phyloP scores from a whole-genome alignment of 2,888 invertebrate genomes.

The Monochamus alternatus region DNA sequence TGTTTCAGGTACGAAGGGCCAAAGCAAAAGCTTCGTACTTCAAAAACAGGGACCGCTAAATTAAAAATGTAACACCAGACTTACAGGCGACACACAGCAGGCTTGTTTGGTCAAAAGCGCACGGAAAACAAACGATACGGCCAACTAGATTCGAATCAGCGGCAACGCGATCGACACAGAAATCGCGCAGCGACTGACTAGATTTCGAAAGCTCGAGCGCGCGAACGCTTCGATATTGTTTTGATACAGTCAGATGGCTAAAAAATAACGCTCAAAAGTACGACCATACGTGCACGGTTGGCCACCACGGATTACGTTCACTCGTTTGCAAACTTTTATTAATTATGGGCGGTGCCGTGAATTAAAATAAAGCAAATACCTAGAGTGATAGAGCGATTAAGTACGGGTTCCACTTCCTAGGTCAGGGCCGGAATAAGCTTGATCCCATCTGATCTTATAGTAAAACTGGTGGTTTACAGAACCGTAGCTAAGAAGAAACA shows the following conservation, averaged over 20 bases:
- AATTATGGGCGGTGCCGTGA: not conserved
- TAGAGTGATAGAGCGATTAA: not conserved
- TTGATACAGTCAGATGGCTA: conserved; percentile 35
- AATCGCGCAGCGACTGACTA: conserved; percentile 25
- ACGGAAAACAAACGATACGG: not conserved
- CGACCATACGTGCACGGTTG: not conserved
- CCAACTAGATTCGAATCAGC: not conserved
- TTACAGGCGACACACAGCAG: conserved; percentile 9
- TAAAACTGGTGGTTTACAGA: too few relatives aligned
- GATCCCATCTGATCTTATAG: not conserved
- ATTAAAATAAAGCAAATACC: not conserved
- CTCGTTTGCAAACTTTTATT: not conserved
- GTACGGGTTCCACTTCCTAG: not conserved
- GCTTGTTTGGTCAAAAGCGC: not conserved
- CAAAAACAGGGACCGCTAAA: too few relatives aligned
- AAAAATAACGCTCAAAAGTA: conserved; percentile 12
- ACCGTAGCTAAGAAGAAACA: too few relatives aligned
- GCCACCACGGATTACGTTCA: not conserved
- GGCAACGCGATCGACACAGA: not conserved
- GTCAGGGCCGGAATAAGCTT: not conserved
- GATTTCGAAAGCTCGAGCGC: conserved; percentile 15
- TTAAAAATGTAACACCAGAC: not conserved
- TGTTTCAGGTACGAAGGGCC: too few relatives aligned
- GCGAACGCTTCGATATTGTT: conserved; percentile 20
- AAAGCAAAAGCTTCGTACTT: too few relatives aligned